Conservation (phyloP, 2,888 invertebrate species). For the Mayetiola destructor region DNA sequence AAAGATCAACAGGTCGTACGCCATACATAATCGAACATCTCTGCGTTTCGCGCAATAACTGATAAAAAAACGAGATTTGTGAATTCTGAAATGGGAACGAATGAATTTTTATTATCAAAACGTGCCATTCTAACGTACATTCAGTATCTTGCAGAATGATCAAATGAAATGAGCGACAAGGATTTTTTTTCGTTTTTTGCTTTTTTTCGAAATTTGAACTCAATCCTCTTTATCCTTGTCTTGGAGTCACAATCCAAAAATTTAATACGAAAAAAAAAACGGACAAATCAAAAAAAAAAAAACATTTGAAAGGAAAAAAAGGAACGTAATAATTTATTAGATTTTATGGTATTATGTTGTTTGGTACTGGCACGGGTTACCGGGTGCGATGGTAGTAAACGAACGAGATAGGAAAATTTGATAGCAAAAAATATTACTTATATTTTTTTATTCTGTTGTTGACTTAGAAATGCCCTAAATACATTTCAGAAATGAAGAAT, state of each 20-base stretch:
- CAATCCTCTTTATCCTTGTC: not conserved
- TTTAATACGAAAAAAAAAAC: not conserved
- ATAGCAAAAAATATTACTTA: no score
- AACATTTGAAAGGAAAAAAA: not conserved
- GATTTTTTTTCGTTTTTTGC: not conserved
- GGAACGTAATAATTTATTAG: not conserved
- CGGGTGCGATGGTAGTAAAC: no score
- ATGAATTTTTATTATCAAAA: not conserved
- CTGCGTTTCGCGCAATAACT: no score
- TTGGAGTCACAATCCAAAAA: not conserved
- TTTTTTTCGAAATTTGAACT: not conserved
- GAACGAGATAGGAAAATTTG: no score
- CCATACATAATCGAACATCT: no score
- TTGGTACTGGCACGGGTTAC: no score
- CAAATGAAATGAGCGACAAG: not conserved
- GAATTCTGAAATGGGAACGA: not conserved
- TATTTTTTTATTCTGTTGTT: no score
- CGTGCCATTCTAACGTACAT: not conserved
- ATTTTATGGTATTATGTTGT: not conserved
- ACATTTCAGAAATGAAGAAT: no score
- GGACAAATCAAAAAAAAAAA: not conserved
- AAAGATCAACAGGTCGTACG: not conserved
- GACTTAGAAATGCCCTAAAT: no score
- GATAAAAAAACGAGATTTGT: not conserved
- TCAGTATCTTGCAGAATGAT: not conserved